These are phyloP conservation scores for Coluber constrictor DNA, from an alignment of 2,797 vertebrate species.

Conservation along the genomic window DNA sequence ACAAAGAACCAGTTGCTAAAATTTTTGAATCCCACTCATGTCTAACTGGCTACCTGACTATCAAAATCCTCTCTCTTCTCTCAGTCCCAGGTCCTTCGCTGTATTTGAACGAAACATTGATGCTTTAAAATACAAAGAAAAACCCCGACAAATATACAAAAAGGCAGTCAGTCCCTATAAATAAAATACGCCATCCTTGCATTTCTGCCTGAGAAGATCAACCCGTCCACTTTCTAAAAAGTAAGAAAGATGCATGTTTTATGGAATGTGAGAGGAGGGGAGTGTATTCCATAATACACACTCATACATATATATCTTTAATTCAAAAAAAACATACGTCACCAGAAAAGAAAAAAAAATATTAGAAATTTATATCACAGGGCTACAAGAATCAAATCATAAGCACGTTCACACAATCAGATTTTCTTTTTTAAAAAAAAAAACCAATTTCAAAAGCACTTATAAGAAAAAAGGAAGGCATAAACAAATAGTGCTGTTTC, in stretches of 20 bases:
- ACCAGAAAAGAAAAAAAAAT: slow-evolving; percentile 20
- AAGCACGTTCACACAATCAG: neutral
- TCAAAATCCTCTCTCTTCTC: neutral
- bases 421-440: neutral
- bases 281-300: neutral
- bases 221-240: neutral
- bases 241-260: neutral
- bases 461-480: neutral
- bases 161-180: neutral
- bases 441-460: neutral
- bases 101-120: neutral
- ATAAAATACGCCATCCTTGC: neutral
- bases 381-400: slow-evolving; percentile 1
- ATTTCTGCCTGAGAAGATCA: neutral
- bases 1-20: no score
- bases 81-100: neutral
- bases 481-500: slow-evolving; percentile 3
- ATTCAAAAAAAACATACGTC: slow-evolving; percentile 2
- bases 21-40: no score
- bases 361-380: neutral
- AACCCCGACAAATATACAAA: neutral
- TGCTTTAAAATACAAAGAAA: neutral
- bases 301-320: neutral
- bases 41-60: no score
- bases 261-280: fast-evolving